phyloP scores from a whole-genome alignment of 2,113 vertebrate species.

The Romanogobio albipinnatus region DNA sequence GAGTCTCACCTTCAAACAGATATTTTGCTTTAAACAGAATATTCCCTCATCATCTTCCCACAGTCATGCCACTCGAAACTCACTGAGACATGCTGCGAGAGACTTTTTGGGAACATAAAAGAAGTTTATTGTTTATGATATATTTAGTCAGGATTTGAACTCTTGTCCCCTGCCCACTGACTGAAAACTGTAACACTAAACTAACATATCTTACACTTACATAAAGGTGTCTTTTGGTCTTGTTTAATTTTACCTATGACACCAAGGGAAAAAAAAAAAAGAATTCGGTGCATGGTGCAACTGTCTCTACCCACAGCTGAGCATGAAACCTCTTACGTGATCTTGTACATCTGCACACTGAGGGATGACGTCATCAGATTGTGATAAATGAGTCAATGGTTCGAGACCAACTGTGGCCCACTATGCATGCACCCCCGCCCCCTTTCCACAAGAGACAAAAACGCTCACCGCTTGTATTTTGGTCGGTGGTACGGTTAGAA shows the following conservation, averaged over 20 bases:
- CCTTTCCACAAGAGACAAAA: slow-evolving; percentile 42
- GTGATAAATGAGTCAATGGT: slow-evolving; percentile 61
- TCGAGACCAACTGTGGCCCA: slow-evolving; percentile 53
- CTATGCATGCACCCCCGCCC: slow-evolving; percentile 15
- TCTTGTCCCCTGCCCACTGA: background rate
- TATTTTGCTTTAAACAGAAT: background rate
- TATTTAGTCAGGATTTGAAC: background rate
- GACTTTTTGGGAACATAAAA: background rate
- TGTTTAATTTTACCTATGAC: background rate
- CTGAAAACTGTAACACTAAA: background rate
- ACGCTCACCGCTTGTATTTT: slow-evolving; percentile 48
- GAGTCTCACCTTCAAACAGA: background rate
- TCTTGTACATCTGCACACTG: slow-evolving; percentile 17
- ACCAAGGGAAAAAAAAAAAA: background rate
- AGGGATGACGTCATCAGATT: slow-evolving; percentile 28
- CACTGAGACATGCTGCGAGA: background rate
- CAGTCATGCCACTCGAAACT: background rate
- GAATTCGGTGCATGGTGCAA: background rate
- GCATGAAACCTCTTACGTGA: slow-evolving; percentile 28
- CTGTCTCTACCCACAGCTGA: slow-evolving; percentile 47
- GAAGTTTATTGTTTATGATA: background rate
- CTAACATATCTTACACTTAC: background rate
- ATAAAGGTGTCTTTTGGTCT: background rate
- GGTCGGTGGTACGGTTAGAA: background rate
- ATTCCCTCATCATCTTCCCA: background rate